A percentile compares a stretch with the other conserved stretches of the same genome.
Evolutionary conservation across 2,797 vertebrate genomes (phyloP).

Genomic region (Micrastur ruficollis): DNA sequence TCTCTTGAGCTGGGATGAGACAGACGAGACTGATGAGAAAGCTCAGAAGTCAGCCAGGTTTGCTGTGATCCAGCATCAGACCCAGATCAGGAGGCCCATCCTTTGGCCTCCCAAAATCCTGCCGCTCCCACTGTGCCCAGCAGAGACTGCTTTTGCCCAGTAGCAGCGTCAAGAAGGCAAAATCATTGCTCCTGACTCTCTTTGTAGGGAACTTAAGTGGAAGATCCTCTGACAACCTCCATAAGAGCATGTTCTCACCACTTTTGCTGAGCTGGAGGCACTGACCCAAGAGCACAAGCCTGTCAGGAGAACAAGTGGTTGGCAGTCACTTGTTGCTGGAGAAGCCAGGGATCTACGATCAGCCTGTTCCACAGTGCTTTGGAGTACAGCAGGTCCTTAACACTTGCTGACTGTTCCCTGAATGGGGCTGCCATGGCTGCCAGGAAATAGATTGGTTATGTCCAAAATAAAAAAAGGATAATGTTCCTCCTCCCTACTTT

Average conservation of each 20-base stretch:
- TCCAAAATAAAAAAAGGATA: not conserved
- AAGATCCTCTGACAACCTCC: not conserved
- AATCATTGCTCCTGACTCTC: not conserved
- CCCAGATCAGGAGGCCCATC: not conserved
- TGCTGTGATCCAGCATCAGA: not conserved
- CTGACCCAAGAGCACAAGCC: not conserved
- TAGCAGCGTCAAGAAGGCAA: not conserved
- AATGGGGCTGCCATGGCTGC: not conserved
- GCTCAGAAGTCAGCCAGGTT: not conserved
- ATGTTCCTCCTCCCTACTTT: not conserved
- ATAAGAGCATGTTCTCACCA: accelerated
- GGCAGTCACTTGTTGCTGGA: not conserved
- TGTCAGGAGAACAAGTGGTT: not conserved
- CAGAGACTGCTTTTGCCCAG: not conserved
- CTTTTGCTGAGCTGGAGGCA: not conserved
- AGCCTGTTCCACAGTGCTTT: not conserved
- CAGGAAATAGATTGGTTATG: not conserved
- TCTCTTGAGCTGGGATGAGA: not conserved
- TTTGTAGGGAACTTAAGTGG: not conserved
- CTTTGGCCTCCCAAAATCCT: not conserved
- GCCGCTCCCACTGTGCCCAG: accelerated
- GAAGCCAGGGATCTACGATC: not conserved
- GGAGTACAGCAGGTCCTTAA: not conserved
- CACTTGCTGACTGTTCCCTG: not conserved
- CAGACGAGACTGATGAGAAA: not conserved